A percentile compares a stretch with the other conserved stretches of the same genome.
phyloP scores from a whole-genome alignment of 2,113 vertebrate genomes.

The Centropus bengalensis region DNA sequence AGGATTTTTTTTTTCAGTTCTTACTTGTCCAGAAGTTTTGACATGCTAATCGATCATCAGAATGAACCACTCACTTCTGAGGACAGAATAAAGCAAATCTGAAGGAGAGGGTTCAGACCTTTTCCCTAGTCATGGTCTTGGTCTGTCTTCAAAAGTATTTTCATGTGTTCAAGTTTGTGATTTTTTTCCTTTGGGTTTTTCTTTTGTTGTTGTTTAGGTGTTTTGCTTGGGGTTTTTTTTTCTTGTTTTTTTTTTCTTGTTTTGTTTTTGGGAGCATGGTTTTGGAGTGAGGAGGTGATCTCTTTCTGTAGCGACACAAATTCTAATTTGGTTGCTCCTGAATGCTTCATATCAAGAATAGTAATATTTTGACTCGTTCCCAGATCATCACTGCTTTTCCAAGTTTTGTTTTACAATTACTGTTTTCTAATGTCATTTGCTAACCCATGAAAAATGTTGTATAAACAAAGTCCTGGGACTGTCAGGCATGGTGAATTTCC shows the following conservation, averaged over 20 bases:
- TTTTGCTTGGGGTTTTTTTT: no score
- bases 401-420: neutral
- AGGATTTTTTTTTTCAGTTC: constrained; percentile 46
- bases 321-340: neutral
- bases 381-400: neutral
- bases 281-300: neutral
- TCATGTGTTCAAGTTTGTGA: neutral
- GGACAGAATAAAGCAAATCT: constrained; percentile 59
- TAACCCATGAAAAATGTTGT: constrained; percentile 21
- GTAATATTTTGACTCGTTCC: neutral
- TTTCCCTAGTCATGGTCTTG: constrained; percentile 59
- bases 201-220: neutral
- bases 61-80: constrained; percentile 69
- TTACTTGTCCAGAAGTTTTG: constrained; percentile 54
- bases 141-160: constrained; percentile 50
- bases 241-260: neutral
- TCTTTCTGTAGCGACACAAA: neutral
- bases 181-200: neutral
- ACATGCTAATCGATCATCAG: constrained; percentile 56
- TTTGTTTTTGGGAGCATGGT: neutral
- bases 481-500: neutral
- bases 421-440: neutral
- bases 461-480: neutral
- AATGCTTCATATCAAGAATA: neutral
- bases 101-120: constrained; percentile 17